Base-by-base conservation (phyloP, 2,113 vertebrate genomes). In the Tachysurus fulvidraco region DNA sequence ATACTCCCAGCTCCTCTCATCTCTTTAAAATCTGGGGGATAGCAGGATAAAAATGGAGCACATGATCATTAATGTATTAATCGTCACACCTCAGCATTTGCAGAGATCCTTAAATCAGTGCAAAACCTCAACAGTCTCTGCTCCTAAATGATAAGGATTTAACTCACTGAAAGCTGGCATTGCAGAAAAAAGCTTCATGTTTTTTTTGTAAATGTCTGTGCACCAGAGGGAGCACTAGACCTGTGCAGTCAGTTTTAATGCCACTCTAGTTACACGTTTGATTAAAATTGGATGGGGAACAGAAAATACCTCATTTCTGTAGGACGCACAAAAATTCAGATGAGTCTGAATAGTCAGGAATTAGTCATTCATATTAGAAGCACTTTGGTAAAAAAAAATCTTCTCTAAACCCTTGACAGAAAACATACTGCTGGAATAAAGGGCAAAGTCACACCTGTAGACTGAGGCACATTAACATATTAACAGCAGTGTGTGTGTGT, bases 171-270 rank as follows among this genome's bases (percentile, higher is more conserved):
- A 71, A 21, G 36, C 13, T 80, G 23, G 54, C 6, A 10, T 81
- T 44, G 44, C 9, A 41, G 9, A 74, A 12, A 74, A 5, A 71
- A 59, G 25, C 64, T 80, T 19, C 8, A 65, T 25, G 12, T 0
- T 28, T 30, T 21, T 54, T 52, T 54, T 52, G 12, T 57, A 28
- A 30, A 83, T 25, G 1, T 71, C 73, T 89, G n/a, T 81, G 17
- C 90, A 89, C 84, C 82, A 91, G 90, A 88, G 78, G 88, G 90
- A 83, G 88, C 77, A 71, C 52, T 52, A 60, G 23, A 69, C 12
- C 82, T 87, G 85, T 21, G 4, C 11, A 84, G 41, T 46, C 25
- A 73, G 50, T 64, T 74, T 5, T 44, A 46, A 52, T 17, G 19
- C n/a, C 83, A 28, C 4, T 25, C 71, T 21, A 36, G n/a, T 71